These are phyloP conservation scores for Microctonus hyperodae DNA, from an alignment of 2,888 invertebrate genomes.

Conservation along the genomic window DNA sequence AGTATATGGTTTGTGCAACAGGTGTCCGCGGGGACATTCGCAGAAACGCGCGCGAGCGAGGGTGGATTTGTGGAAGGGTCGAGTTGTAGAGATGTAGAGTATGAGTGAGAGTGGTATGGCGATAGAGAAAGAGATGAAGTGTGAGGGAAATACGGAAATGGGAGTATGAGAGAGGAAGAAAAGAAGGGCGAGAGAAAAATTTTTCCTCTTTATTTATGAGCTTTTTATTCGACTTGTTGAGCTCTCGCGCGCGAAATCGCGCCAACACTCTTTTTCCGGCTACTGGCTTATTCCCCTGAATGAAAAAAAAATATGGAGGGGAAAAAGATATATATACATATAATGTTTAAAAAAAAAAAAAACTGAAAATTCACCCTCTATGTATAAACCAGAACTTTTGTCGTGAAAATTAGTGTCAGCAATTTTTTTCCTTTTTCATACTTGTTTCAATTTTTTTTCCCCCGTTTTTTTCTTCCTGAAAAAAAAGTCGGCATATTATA, in stretches of 20 bases:
- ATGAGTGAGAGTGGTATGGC: constrained; percentile 40
- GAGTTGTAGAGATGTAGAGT: constrained; percentile 41
- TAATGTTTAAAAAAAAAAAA: constrained; percentile 33
- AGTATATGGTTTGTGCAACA: constrained; percentile 52
- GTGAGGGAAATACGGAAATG: constrained; percentile 45
- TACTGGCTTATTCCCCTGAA: constrained; percentile 20
- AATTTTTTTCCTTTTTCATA: background rate
- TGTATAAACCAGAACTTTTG: constrained; percentile 20
- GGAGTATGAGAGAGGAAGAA: constrained; percentile 43
- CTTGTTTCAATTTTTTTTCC: background rate
- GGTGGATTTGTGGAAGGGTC: constrained; percentile 45
- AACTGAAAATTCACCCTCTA: constrained; percentile 33
- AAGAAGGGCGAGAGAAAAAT: constrained; percentile 45
- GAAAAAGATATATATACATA: constrained; percentile 34
- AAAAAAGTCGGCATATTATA: background rate
- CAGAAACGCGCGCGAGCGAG: constrained; percentile 58
- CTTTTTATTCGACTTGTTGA: constrained; percentile 64
- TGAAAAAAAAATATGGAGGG: constrained; percentile 28
- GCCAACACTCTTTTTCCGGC: constrained; percentile 33
- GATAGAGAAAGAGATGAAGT: constrained; percentile 32
- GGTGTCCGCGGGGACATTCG: constrained; percentile 64
- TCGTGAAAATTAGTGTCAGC: constrained; percentile 21
- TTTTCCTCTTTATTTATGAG: constrained; percentile 62
- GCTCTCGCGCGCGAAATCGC: constrained; percentile 45
- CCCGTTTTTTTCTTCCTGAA: background rate